These are phyloP conservation scores for Cyclophora punctaria DNA, from an alignment of 2,888 invertebrate species.

Conservation along the genomic window DNA sequence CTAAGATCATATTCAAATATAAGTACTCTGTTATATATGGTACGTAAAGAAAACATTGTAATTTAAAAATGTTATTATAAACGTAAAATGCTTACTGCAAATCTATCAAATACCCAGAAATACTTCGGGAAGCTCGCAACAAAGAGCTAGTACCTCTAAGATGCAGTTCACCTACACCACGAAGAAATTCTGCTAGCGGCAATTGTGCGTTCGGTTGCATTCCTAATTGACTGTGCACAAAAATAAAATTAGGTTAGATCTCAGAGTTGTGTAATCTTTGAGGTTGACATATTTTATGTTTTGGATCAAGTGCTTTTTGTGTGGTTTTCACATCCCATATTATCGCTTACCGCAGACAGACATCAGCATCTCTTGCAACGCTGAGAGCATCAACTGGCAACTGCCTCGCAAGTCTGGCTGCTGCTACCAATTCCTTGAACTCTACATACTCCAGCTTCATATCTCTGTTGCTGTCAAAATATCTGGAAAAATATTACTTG, in stretches of 20 bases:
- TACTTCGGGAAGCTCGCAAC: slow-evolving; percentile 71
- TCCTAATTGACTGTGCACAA: slow-evolving; percentile 40
- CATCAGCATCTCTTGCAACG: slow-evolving; percentile 72
- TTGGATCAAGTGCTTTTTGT: neutral
- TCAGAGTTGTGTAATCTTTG: no score
- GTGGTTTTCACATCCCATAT: neutral
- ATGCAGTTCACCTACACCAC: slow-evolving; percentile 77
- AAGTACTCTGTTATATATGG: neutral
- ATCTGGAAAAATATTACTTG: slow-evolving; percentile 45
- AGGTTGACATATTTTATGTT: neutral
- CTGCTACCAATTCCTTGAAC: slow-evolving; percentile 74
- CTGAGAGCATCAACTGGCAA: slow-evolving; percentile 67
- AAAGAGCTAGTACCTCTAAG: slow-evolving; percentile 80
- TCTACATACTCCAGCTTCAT: slow-evolving; percentile 71
- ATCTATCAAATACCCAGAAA: slow-evolving; percentile 45
- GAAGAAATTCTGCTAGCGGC: slow-evolving; percentile 70
- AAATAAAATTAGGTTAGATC: no score
- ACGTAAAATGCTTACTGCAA: slow-evolving; percentile 38
- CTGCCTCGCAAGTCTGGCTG: slow-evolving; percentile 70
- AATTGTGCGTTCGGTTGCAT: slow-evolving; percentile 44
- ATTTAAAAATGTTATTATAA: neutral
- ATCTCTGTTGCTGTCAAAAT: slow-evolving; percentile 73
- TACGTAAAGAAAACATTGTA: neutral
- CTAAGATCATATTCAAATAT: no score
- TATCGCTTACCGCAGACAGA: slow-evolving; percentile 37